phyloP scores from a whole-genome alignment of 2,797 vertebrate genomes.

The Esox masquinongy region DNA sequence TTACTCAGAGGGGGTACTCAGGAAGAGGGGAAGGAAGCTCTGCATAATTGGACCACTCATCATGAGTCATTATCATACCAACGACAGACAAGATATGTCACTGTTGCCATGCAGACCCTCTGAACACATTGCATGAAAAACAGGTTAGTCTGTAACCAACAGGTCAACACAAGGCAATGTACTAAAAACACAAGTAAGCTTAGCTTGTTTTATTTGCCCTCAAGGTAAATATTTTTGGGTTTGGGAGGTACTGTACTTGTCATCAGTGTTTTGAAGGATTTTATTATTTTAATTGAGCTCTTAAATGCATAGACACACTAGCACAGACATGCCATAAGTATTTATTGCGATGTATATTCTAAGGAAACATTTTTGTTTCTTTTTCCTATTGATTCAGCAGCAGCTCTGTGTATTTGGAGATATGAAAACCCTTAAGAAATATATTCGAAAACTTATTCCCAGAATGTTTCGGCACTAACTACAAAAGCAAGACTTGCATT shows the following conservation, averaged over 20 bases:
- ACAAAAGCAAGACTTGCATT: not conserved
- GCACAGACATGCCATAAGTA: conserved; percentile 30
- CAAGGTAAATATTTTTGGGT: conserved; percentile 3
- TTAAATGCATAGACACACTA: conserved; percentile 22
- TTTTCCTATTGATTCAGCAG: conserved; percentile 20
- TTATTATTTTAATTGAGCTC: conserved; percentile 8
- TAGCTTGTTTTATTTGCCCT: conserved; percentile 17
- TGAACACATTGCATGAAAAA: conserved; percentile 14
- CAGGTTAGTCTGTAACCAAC: not conserved
- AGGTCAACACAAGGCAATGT: conserved; percentile 7
- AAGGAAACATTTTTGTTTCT: conserved; percentile 37
- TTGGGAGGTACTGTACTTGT: conserved; percentile 4
- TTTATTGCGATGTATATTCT: conserved; percentile 26
- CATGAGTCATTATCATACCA: conserved; percentile 44
- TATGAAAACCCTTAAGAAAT: conserved; percentile 5
- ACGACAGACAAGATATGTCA: conserved; percentile 47
- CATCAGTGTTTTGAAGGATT: conserved; percentile 6
- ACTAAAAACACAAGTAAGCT: not conserved
- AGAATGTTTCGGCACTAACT: not conserved
- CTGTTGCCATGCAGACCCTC: conserved; percentile 13
- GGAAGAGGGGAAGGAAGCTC: conserved; percentile 10
- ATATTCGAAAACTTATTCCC: not conserved
- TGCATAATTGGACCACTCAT: conserved; percentile 34
- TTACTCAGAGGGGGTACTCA: conserved; percentile 9
- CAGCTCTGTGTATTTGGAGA: conserved; percentile 25